Percentiles rank a stretch among this genome's conserved stretches.
Conservation (phyloP, 2,113 vertebrate genomes). For the Cephalophus harveyi region DNA sequence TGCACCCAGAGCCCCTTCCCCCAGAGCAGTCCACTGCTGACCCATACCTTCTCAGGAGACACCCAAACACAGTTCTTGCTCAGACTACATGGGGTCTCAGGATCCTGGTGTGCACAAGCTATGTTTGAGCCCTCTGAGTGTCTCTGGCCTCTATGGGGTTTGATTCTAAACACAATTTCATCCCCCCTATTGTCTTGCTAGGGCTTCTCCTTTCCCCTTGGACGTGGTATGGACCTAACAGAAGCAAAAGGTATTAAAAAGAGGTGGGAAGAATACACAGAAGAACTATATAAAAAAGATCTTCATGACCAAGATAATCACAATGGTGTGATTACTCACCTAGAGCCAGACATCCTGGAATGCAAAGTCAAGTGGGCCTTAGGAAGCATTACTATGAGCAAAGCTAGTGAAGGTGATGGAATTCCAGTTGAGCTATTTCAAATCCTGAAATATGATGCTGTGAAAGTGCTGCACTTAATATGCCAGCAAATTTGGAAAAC, state of each 20-base stretch:
- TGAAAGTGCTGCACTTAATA: neutral
- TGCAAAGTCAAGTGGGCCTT: neutral
- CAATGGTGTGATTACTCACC: neutral
- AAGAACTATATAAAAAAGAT: neutral
- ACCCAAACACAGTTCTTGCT: neutral
- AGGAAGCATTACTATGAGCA: accelerated
- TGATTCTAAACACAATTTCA: neutral
- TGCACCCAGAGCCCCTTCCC: neutral
- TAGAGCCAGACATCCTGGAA: neutral
- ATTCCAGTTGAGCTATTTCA: neutral
- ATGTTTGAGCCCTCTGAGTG: neutral
- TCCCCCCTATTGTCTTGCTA: neutral
- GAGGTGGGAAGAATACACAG: neutral
- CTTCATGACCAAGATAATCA: neutral
- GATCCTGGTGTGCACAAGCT: neutral
- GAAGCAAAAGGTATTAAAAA: neutral
- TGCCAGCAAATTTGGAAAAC: neutral
- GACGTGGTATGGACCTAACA: neutral
- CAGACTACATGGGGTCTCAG: neutral
- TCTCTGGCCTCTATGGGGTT: neutral
- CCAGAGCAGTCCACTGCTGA: neutral
- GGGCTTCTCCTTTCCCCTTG: neutral
- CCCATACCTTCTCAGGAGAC: neutral
- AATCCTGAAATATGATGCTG: neutral
- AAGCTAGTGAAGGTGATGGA: neutral